phyloP scores from a whole-genome alignment of 1,140 invertebrate genomes.

The Drosophila miranda region DNA sequence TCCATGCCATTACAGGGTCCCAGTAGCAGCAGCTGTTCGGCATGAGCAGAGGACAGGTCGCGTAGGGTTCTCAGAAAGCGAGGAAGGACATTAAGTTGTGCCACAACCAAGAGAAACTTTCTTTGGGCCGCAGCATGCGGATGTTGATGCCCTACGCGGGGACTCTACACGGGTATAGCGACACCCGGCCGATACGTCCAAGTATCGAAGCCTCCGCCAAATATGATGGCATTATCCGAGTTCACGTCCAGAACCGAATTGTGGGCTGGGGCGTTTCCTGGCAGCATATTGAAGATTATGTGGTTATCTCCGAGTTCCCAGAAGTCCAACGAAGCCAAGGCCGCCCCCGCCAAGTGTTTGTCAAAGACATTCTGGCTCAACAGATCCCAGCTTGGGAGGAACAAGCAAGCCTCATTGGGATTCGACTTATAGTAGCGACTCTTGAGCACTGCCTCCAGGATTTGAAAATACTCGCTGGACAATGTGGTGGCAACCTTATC shows the following conservation, averaged over 20 bases:
- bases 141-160: slow-evolving; percentile 77
- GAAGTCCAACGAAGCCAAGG: slow-evolving; percentile 88
- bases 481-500: slow-evolving; percentile 85
- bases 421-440: slow-evolving; percentile 94
- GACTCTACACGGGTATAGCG: slow-evolving; percentile 92
- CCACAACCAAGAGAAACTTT: slow-evolving; percentile 63
- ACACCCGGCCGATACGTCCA: slow-evolving; percentile 90
- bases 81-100: slow-evolving; percentile 92
- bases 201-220: slow-evolving; percentile 92
- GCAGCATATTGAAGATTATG: slow-evolving; percentile 93
- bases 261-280: slow-evolving; percentile 88
- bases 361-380: slow-evolving; percentile 92
- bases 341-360: slow-evolving; percentile 89
- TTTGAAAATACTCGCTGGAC: slow-evolving; percentile 90
- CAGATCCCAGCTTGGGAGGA: slow-evolving; percentile 92
- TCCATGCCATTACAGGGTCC: slow-evolving; percentile 47
- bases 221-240: slow-evolving; percentile 90
- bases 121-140: slow-evolving; percentile 38
- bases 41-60: slow-evolving; percentile 31
- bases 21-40: slow-evolving; percentile 51
- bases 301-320: slow-evolving; percentile 96
- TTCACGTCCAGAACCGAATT: slow-evolving; percentile 88
- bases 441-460: slow-evolving; percentile 88
- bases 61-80: slow-evolving; percentile 85
- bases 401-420: slow-evolving; percentile 93